Conservation (phyloP, 2,888 invertebrate genomes). For the Stictocephala bisonia region DNA sequence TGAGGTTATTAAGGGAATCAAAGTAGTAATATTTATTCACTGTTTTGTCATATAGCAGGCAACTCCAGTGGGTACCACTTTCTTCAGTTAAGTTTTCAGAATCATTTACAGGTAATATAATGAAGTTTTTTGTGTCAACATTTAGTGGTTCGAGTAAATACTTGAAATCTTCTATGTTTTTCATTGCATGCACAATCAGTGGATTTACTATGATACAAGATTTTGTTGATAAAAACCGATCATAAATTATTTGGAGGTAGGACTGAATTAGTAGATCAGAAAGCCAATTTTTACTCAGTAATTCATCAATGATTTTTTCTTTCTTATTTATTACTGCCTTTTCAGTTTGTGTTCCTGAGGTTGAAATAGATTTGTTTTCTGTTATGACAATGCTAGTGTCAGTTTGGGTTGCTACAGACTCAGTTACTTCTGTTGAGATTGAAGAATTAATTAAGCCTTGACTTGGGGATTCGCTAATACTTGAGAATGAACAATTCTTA, state of each 20-base stretch:
- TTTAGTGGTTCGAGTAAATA: not conserved
- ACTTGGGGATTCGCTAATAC: too few species aligned
- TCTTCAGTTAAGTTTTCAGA: not conserved
- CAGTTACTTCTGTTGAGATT: too few species aligned
- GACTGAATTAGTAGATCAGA: not conserved
- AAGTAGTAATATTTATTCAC: not conserved
- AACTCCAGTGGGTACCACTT: not conserved
- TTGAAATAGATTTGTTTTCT: not conserved
- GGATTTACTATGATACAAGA: not conserved
- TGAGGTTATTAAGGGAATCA: too few species aligned
- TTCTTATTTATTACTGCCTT: not conserved
- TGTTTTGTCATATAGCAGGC: not conserved
- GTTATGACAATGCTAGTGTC: not conserved
- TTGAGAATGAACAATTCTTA: too few species aligned
- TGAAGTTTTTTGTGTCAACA: not conserved
- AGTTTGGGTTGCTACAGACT: too few species aligned
- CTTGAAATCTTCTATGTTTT: not conserved
- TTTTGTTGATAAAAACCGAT: conserved; percentile 60
- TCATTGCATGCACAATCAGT: not conserved
- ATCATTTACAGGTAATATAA: not conserved
- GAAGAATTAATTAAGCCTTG: too few species aligned
- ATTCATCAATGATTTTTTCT: conserved; percentile 1
- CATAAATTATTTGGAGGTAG: not conserved
- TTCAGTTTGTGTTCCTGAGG: not conserved
- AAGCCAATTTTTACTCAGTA: conserved; percentile 5